Conservation (phyloP, 2,888 invertebrate genomes). For the Catocala nupta region DNA sequence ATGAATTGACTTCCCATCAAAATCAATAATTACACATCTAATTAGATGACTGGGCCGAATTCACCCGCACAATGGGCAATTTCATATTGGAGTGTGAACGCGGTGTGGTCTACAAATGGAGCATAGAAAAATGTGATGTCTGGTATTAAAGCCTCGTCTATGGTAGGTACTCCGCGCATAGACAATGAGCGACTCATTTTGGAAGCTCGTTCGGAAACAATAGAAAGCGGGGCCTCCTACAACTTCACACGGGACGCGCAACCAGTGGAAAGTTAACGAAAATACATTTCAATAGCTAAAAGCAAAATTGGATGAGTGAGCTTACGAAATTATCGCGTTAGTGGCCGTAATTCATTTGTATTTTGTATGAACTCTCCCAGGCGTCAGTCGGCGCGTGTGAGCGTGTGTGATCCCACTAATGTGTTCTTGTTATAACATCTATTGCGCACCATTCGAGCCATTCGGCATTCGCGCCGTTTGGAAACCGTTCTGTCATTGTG, state of each 20-base stretch:
- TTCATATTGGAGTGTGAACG: constrained; percentile 58
- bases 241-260: constrained; percentile 71
- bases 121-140: constrained; percentile 64
- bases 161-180: constrained; percentile 60
- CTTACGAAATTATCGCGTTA: constrained; percentile 83
- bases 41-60: constrained; percentile 50
- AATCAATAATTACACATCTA: constrained; percentile 49
- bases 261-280: constrained; percentile 81
- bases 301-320: constrained; percentile 78
- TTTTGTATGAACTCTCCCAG: constrained; percentile 80
- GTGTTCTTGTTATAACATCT: constrained; percentile 70
- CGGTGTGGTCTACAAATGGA: constrained; percentile 68
- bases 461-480: constrained; percentile 58
- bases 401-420: constrained; percentile 80
- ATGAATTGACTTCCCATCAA: constrained; percentile 32
- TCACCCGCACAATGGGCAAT: constrained; percentile 70
- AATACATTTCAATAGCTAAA: constrained; percentile 84
- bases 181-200: constrained; percentile 64
- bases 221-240: constrained; percentile 67
- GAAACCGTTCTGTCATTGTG: constrained; percentile 67
- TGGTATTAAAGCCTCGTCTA: constrained; percentile 73
- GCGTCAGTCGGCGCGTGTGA: constrained; percentile 56
- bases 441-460: constrained; percentile 56
- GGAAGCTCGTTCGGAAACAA: constrained; percentile 70
- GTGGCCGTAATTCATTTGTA: constrained; percentile 78